Conservation (phyloP, 30 jellyfish, hydroid and myxozoan genomes). For the Aurelia sp. region DNA sequence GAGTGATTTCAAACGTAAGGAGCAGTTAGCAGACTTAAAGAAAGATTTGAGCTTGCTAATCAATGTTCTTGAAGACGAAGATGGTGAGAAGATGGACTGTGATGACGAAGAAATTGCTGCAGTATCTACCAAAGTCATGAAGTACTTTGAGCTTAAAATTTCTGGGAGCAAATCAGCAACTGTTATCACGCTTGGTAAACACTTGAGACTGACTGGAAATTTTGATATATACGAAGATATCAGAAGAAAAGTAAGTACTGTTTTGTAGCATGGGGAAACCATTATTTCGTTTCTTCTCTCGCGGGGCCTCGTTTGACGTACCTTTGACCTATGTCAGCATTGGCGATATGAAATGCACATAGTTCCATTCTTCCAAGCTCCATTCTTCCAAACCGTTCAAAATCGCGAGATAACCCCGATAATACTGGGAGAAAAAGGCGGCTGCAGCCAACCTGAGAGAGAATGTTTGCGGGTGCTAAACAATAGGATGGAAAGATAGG, state of each 20-base stretch:
- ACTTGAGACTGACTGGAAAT: constrained; percentile 38
- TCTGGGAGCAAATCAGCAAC: constrained; percentile 18
- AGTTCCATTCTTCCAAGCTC: too few species aligned
- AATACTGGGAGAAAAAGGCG: too few species aligned
- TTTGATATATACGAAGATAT: constrained; percentile 32
- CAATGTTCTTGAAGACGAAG: neutral
- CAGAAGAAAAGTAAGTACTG: constrained; percentile 1
- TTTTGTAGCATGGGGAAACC: neutral
- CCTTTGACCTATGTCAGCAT: too few species aligned
- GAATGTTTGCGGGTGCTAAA: too few species aligned
- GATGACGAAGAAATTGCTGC: neutral
- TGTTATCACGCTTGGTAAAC: constrained; percentile 20
- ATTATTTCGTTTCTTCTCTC: too few species aligned
- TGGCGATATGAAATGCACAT: too few species aligned
- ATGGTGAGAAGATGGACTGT: neutral
- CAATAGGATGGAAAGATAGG: too few species aligned
- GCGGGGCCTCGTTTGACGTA: too few species aligned
- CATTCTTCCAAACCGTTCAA: too few species aligned
- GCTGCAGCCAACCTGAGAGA: too few species aligned
- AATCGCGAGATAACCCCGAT: too few species aligned
- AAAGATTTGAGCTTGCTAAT: constrained; percentile 11
- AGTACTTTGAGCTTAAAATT: constrained; percentile 15
- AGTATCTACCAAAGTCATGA: constrained; percentile 14
- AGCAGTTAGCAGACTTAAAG: neutral
- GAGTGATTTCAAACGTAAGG: neutral